Percentiles rank a stretch among this genome's conserved stretches.
Conservation (phyloP, 2,797 vertebrate species). For the Rhinichthys osculus region DNA sequence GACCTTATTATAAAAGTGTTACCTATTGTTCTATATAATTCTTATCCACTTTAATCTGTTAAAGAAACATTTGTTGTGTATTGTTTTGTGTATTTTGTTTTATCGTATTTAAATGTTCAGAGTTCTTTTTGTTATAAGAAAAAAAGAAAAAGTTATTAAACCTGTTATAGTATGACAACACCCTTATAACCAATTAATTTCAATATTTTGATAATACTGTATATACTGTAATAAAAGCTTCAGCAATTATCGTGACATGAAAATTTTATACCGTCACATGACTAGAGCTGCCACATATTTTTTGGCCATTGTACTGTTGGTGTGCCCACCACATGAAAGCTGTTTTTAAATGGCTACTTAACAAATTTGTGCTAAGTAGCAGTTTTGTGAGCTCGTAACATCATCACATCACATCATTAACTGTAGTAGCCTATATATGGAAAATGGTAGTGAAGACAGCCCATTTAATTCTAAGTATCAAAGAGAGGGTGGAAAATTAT, state of each 20-base stretch:
- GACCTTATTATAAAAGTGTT: background rate
- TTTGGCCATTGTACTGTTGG: background rate
- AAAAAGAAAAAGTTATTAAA: too few relatives aligned
- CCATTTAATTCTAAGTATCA: background rate
- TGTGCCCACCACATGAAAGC: background rate
- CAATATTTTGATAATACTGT: background rate
- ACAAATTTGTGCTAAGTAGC: background rate
- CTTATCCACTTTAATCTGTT: too few relatives aligned
- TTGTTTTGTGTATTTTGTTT: too few relatives aligned
- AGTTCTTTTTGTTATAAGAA: too few relatives aligned
- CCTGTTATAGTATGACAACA: background rate
- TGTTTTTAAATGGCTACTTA: background rate
- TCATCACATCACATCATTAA: background rate
- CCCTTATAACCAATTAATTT: background rate
- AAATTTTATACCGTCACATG: too few relatives aligned
- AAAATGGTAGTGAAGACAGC: background rate
- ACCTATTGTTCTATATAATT: too few relatives aligned
- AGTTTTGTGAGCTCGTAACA: background rate
- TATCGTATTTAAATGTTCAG: too few relatives aligned
- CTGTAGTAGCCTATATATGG: background rate
- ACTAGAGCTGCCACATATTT: background rate
- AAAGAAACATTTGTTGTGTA: too few relatives aligned
- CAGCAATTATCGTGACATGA: too few relatives aligned
- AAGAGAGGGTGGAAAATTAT: background rate
- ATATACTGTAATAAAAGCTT: background rate